Conservation (phyloP, 2,888 invertebrate species). For the Bellardia pandia region DNA sequence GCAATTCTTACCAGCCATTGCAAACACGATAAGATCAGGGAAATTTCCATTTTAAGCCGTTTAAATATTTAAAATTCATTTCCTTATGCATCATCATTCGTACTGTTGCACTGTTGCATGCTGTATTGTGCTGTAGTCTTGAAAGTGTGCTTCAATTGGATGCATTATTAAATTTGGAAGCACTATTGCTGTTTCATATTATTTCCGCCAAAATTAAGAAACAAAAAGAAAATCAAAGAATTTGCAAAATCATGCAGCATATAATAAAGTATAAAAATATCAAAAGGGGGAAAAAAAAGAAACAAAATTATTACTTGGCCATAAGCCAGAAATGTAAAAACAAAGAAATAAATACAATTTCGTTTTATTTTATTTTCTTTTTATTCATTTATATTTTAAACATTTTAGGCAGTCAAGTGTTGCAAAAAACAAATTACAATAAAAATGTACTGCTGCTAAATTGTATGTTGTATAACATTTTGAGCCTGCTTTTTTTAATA, state of each 20-base stretch:
- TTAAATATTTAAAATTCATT: slow-evolving; percentile 14
- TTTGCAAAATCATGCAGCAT: slow-evolving; percentile 45
- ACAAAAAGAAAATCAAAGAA: neutral
- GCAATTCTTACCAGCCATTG: neutral
- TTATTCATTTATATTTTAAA: slow-evolving; percentile 28
- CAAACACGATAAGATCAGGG: neutral
- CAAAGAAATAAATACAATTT: slow-evolving; percentile 9
- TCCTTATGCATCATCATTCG: neutral
- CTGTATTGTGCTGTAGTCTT: neutral
- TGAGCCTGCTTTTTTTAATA: slow-evolving; percentile 7
- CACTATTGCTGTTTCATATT: slow-evolving; percentile 33
- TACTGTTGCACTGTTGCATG: slow-evolving; percentile 11
- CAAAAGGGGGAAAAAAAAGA: neutral
- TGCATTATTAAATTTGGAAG: slow-evolving; percentile 47
- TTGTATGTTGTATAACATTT: neutral
- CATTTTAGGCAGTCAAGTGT: slow-evolving; percentile 57
- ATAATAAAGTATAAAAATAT: slow-evolving; percentile 27
- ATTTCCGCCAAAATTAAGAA: slow-evolving; percentile 14
- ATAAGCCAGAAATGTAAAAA: slow-evolving; percentile 34
- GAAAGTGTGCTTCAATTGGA: slow-evolving; percentile 37
- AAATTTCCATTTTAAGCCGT: neutral
- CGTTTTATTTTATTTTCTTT: neutral
- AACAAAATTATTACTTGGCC: slow-evolving; percentile 54
- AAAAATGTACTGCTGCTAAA: slow-evolving; percentile 30
- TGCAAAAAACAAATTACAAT: slow-evolving; percentile 45